These are phyloP conservation scores for Papilio machaon DNA, from an alignment of 1,140 invertebrate genomes.

Conservation along the genomic window DNA sequence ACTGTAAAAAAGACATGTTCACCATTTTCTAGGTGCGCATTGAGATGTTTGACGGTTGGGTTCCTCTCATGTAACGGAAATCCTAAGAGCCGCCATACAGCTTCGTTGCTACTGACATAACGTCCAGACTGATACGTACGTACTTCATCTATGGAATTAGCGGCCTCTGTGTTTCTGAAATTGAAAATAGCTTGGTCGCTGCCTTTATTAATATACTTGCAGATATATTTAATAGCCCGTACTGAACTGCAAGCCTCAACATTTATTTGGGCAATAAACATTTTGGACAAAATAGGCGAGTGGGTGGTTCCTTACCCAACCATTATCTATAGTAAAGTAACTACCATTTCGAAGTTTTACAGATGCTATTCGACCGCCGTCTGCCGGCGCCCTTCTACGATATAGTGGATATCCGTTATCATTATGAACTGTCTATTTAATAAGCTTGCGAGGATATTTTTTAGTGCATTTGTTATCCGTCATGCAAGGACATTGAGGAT, in stretches of 20 bases:
- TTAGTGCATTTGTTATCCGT: constrained; percentile 53
- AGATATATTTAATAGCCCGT: not conserved
- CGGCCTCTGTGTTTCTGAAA: too few relatives aligned
- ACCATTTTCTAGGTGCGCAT: too few relatives aligned
- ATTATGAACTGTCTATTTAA: constrained; percentile 45
- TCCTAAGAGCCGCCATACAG: constrained; percentile 49
- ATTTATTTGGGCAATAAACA: constrained; percentile 3
- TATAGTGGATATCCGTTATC: constrained; percentile 55
- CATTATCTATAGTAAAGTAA: constrained; percentile 2
- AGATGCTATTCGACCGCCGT: constrained; percentile 44
- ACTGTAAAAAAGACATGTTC: too few relatives aligned
- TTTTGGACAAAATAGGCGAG: not conserved
- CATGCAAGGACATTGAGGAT: constrained; percentile 52
- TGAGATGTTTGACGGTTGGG: too few relatives aligned
- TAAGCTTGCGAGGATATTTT: constrained; percentile 45
- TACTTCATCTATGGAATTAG: too few relatives aligned
- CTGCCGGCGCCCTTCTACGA: constrained; percentile 49
- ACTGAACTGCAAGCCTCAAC: constrained; percentile 25
- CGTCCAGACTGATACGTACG: constrained; percentile 44
- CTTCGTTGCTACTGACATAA: constrained; percentile 45
- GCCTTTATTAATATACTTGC: not conserved
- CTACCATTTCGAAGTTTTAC: constrained; percentile 38
- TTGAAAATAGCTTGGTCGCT: not conserved
- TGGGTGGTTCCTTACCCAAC: constrained; percentile 6
- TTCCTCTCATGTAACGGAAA: not conserved